Evolutionary conservation across 2,797 vertebrate species (phyloP).

Genomic region (Orestias chungarensis): DNA sequence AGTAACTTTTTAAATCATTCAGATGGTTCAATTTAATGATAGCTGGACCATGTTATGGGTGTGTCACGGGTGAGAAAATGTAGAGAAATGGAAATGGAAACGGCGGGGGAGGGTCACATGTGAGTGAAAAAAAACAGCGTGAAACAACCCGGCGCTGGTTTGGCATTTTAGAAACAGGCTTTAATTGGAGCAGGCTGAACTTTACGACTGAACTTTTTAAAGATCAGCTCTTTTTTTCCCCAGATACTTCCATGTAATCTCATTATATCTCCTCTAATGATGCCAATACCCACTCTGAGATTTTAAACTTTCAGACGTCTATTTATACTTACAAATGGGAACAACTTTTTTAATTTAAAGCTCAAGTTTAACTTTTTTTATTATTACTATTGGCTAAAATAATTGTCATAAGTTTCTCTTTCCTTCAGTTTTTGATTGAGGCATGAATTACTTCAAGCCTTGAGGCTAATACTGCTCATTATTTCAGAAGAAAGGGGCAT

Average conservation of each 20-base stretch:
- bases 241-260: slow-evolving; percentile 27
- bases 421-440: slow-evolving; percentile 38
- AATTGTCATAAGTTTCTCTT: background rate
- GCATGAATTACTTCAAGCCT: slow-evolving; percentile 28
- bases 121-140: background rate
- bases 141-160: slow-evolving; percentile 1
- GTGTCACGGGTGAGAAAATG: background rate
- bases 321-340: slow-evolving; percentile 40
- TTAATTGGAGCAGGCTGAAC: slow-evolving; percentile 42
- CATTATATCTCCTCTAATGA: slow-evolving; percentile 44
- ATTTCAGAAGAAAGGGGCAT: slow-evolving; percentile 35
- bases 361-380: background rate
- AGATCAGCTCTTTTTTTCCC: slow-evolving; percentile 51
- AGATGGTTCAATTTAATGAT: background rate
- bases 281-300: slow-evolving; percentile 27
- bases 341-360: slow-evolving; percentile 22
- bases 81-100: slow-evolving; percentile 3
- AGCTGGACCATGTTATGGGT: background rate
- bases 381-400: slow-evolving; percentile 15
- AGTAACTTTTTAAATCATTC: slow-evolving; percentile 4
- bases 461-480: slow-evolving; percentile 42
- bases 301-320: slow-evolving; percentile 13
- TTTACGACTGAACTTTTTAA: slow-evolving; percentile 46
- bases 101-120: background rate
- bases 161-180: slow-evolving; percentile 38